These are phyloP conservation scores for Drosophila bocki DNA, from an alignment of 1,140 invertebrate genomes.

Conservation along the genomic window DNA sequence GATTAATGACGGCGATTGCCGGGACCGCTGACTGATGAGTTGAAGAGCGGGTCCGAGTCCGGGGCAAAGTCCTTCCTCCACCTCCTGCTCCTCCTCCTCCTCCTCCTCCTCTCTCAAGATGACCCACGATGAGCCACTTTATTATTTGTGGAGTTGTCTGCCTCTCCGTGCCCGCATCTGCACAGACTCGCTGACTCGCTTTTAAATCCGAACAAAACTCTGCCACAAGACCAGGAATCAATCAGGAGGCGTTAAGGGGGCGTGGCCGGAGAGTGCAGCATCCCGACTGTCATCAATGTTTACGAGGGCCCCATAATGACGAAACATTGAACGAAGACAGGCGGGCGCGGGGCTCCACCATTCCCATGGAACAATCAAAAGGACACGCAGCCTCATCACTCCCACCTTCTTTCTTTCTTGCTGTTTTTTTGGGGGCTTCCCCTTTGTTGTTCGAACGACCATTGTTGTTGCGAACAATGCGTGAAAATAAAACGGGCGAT, in stretches of 20 bases:
- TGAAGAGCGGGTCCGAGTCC: not conserved
- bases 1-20: conserved; percentile 77
- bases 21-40: conserved; percentile 50
- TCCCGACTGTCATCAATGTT: conserved; percentile 79
- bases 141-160: conserved; percentile 59
- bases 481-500: conserved; percentile 71
- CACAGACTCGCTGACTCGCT: conserved; percentile 13
- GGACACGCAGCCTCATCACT: conserved; percentile 72
- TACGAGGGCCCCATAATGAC: conserved; percentile 75
- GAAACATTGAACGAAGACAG: conserved; percentile 39
- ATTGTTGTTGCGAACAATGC: conserved; percentile 60
- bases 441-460: conserved; percentile 2
- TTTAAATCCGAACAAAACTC: conserved; percentile 33
- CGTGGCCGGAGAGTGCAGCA: conserved; percentile 31
- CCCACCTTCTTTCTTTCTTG: not conserved
- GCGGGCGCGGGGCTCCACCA: not conserved
- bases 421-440: conserved; percentile 31
- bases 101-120: not conserved
- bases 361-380: conserved; percentile 65
- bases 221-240: conserved; percentile 53
- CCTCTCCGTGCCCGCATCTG: conserved; percentile 19
- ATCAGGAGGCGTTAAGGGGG: conserved; percentile 46
- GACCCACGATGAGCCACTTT: conserved; percentile 46
- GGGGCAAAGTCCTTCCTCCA: not conserved
- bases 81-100: not conserved